Conservation (phyloP, 1,140 invertebrate species). For the Heliconius hermathena region DNA sequence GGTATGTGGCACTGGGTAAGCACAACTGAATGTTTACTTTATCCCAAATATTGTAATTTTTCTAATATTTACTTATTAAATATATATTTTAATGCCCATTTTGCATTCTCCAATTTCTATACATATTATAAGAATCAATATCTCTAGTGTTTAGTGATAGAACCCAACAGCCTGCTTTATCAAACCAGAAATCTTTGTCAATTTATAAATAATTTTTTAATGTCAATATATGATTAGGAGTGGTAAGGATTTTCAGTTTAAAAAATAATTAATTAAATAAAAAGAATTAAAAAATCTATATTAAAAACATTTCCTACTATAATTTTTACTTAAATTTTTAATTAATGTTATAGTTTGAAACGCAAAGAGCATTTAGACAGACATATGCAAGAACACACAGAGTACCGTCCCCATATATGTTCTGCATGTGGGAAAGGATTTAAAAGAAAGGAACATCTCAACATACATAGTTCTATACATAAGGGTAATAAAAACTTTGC, state of each 20-base stretch:
- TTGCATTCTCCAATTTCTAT: too few relatives aligned
- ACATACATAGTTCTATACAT: slow-evolving; percentile 89
- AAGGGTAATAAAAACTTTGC: slow-evolving; percentile 89
- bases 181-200: too few relatives aligned
- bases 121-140: too few relatives aligned
- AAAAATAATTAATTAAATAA: too few relatives aligned
- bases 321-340: not conserved
- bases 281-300: too few relatives aligned
- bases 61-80: not conserved
- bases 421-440: slow-evolving; percentile 89
- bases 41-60: slow-evolving; percentile 5
- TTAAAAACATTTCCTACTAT: too few relatives aligned
- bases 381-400: slow-evolving; percentile 89
- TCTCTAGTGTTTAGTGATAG: too few relatives aligned
- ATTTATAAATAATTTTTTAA: too few relatives aligned
- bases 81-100: too few relatives aligned
- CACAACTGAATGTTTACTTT: slow-evolving; percentile 8
- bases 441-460: slow-evolving; percentile 91
- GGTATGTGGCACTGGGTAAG: slow-evolving; percentile 82
- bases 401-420: slow-evolving; percentile 86
- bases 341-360: slow-evolving; percentile 83
- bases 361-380: slow-evolving; percentile 90
- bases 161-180: too few relatives aligned
- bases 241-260: too few relatives aligned
- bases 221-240: too few relatives aligned